Conservation (phyloP, 2,113 vertebrate genomes). For the Anthoscopus minutus region DNA sequence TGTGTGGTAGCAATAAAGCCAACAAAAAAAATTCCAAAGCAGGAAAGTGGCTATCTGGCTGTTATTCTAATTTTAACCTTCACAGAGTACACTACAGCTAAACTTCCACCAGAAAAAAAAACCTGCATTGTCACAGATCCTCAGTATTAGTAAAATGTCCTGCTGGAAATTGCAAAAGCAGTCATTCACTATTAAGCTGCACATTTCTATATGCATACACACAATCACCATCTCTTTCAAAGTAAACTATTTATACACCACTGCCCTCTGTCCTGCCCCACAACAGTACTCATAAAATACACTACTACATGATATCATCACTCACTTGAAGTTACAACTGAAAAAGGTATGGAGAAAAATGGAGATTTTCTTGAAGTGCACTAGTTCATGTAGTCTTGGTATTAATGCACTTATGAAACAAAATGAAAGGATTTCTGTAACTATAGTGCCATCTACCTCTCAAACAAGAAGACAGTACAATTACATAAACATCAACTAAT, state of each 20-base stretch:
- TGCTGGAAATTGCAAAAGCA: not conserved
- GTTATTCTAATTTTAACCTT: not conserved
- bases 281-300: not conserved
- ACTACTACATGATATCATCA: not conserved
- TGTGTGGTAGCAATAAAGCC: not conserved
- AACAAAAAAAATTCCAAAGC: not conserved
- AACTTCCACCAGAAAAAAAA: not conserved
- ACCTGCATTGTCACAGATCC: not conserved
- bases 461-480: not conserved
- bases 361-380: not conserved
- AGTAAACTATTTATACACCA: not conserved
- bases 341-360: not conserved
- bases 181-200: not conserved
- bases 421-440: not conserved
- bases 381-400: not conserved
- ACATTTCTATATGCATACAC: accelerated
- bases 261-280: no score
- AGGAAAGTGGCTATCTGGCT: not conserved
- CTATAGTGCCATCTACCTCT: not conserved
- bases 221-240: not conserved
- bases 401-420: not conserved
- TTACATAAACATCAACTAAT: not conserved
- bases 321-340: not conserved
- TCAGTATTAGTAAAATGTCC: not conserved
- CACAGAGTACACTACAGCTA: not conserved